Evolutionary conservation across 2,888 invertebrate genomes (phyloP), one percentile per base, ranked within the genome.

Genomic region (Chloroclysta siterata): DNA sequence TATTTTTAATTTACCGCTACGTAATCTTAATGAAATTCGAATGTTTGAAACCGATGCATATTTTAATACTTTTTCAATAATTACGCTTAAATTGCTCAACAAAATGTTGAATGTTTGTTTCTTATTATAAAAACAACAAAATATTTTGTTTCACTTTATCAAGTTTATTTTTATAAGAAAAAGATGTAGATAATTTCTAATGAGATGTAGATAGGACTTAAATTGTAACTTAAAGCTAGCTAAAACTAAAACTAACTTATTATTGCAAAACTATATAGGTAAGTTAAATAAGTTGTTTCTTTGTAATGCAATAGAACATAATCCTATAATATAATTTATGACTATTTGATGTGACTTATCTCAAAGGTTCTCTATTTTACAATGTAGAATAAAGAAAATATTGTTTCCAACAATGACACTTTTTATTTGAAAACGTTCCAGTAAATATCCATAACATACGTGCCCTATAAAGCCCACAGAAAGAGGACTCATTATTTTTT

Each of bases 1-100:
- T 71, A 63, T 60, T 56, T 68, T 50, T 73, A 76, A 77, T 81
- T 79, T 79, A 79, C 74, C 60, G 56, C 68, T 50, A 28, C 13
- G 13, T 61, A 22, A 53, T 55, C 44, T 29, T 59, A 8, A 33
- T 56, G 33, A 56, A 48, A 53, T 47, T 48, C 8, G 36, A 48
- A 29, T 22, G 15, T 44, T 28, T 14, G 13, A 51, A 29, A 44
- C 36, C 13, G 28, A 41, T 53, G 47, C 39, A 51, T 55, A 50
- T 60, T 51, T 55, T 36, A 54, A 50, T 17, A 48, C 22, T 3
- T 11, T 47, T 11, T 52, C n/a, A 17, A 57, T 51, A 3, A 33
- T 33, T 33, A 5, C 0, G 33, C 5, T 33, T 33, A 7, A 33
- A 33, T 33, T 33, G 0, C 5, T 33, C 0, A 33, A 5, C 8